Conservation (phyloP, 2,797 vertebrate genomes). For the Sebastolobus alascanus region DNA sequence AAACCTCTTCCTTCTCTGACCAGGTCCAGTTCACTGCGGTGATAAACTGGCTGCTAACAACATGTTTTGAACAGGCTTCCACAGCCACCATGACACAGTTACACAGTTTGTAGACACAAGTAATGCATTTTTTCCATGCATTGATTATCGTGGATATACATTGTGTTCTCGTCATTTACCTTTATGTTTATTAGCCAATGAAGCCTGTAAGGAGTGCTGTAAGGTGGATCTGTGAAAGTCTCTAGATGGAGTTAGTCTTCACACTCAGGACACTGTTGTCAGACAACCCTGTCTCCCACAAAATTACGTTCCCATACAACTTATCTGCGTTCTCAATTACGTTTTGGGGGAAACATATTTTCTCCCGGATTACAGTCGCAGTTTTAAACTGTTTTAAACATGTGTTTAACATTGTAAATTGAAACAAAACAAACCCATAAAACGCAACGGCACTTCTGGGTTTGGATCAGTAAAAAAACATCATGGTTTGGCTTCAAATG, state of each 20-base stretch:
- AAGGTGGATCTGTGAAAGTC: neutral
- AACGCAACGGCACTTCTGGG: no score
- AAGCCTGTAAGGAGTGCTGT: neutral
- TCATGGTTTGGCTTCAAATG: no score
- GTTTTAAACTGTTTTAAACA: no score
- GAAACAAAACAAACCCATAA: no score
- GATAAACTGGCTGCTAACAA: neutral
- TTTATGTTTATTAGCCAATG: neutral
- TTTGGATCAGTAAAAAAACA: no score
- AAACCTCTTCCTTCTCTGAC: neutral
- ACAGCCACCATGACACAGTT: neutral
- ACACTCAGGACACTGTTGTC: neutral
- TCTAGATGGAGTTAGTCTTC: neutral
- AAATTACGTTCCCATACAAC: accelerated
- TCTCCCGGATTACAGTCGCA: no score
- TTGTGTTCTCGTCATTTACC: neutral
- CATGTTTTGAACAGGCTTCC: neutral
- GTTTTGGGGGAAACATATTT: no score
- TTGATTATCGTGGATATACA: neutral
- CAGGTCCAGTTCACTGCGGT: neutral
- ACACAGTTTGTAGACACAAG: neutral
- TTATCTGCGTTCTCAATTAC: no score
- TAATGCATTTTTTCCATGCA: neutral
- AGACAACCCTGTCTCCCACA: no score
- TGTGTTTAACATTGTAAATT: no score